Percentiles rank a stretch among this genome's conserved stretches.
These are phyloP conservation scores for Pteromalus puparum DNA, from an alignment of 1,140 invertebrate genomes.

Conservation along the genomic window DNA sequence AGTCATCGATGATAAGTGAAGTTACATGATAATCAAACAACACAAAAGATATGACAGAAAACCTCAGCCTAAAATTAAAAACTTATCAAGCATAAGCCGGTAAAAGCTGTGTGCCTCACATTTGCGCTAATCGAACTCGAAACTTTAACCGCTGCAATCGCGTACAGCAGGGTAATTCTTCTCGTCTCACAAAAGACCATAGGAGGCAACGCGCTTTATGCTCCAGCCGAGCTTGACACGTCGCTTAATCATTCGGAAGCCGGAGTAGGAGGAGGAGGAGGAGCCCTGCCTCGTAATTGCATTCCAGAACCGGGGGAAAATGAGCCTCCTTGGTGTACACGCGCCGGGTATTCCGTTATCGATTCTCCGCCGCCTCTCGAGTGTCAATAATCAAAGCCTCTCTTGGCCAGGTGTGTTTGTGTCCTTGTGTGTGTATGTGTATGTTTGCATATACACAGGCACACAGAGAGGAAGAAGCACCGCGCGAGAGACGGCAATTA, in stretches of 20 bases:
- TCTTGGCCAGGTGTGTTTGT: background rate
- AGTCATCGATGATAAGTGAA: no score
- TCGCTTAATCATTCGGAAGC: constrained; percentile 35
- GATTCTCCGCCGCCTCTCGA: background rate
- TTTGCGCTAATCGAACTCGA: background rate
- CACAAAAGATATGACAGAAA: no score
- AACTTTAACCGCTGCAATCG: background rate
- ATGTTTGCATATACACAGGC: background rate
- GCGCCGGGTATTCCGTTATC: constrained; percentile 21
- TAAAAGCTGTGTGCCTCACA: background rate
- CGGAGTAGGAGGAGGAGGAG: background rate
- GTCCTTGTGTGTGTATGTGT: background rate
- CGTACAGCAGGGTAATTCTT: background rate
- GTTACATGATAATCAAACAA: no score
- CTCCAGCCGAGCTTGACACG: constrained; percentile 2
- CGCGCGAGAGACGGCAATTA: constrained; percentile 8
- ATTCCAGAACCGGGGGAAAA: constrained; percentile 17
- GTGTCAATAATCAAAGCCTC: constrained; percentile 37
- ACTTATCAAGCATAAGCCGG: background rate
- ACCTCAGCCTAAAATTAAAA: background rate
- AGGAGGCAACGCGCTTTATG: background rate
- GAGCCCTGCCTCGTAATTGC: constrained; percentile 16
- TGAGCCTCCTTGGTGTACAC: constrained; percentile 16
- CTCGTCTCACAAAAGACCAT: constrained; percentile 2
- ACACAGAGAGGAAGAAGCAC: background rate